Evolutionary conservation across 2,113 vertebrate genomes (phyloP).

Genomic region (Lamprologus tigripictilis): DNA sequence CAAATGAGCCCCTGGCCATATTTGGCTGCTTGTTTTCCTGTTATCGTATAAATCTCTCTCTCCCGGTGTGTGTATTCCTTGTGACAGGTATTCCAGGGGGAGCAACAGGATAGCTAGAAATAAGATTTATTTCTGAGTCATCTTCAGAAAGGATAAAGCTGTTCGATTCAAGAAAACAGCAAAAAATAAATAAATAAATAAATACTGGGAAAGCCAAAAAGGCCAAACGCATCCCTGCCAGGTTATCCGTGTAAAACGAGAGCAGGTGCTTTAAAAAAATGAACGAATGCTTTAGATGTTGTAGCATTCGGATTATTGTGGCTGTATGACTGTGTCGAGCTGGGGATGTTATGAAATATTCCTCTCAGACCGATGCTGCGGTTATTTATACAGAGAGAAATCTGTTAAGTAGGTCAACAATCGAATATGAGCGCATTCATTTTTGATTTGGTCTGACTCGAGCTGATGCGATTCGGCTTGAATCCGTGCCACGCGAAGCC

Average conservation of each 20-base stretch:
- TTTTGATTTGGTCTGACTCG: conserved; percentile 19
- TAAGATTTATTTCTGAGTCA: neutral
- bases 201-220: neutral
- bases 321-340: neutral
- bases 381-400: conserved; percentile 32
- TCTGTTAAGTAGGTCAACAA: conserved; percentile 46
- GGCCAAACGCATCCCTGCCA: neutral
- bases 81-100: neutral
- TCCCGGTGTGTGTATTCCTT: neutral
- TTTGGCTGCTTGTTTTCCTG: neutral
- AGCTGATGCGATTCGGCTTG: conserved; percentile 9
- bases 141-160: neutral
- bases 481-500: neutral
- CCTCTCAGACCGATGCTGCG: neutral
- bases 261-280: neutral
- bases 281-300: neutral
- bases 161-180: neutral
- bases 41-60: neutral
- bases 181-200: neutral
- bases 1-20: neutral
- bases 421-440: neutral
- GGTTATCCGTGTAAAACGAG: neutral
- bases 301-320: neutral
- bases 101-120: neutral
- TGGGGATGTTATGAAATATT: conserved; percentile 1